A percentile compares a stretch with the other conserved stretches of the same genome.
Conservation (phyloP, 2,113 vertebrate genomes). For the Parotia lawesii region DNA sequence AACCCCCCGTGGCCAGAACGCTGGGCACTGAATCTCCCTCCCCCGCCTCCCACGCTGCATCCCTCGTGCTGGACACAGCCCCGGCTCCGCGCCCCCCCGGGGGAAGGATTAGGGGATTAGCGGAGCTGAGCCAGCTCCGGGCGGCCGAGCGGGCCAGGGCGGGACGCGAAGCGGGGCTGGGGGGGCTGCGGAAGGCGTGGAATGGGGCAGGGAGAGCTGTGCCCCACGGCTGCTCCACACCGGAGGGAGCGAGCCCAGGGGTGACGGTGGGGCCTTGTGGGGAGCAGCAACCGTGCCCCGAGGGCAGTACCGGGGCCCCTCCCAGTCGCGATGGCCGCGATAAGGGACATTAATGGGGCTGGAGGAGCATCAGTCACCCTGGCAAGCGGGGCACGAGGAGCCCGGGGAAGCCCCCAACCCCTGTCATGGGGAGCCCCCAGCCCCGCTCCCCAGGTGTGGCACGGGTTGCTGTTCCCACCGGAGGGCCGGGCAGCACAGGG, state of each 20-base stretch:
- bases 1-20: neutral
- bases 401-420: neutral
- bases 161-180: neutral
- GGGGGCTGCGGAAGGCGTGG: neutral
- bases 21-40: neutral
- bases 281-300: neutral
- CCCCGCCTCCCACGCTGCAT: neutral
- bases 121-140: neutral
- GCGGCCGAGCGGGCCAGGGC: neutral
- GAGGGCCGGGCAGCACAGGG: neutral
- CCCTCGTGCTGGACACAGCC: neutral
- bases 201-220: neutral
- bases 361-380: neutral
- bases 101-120: slow-evolving; percentile 41
- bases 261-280: neutral
- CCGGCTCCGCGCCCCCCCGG: neutral
- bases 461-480: neutral
- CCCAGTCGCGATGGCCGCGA: neutral
- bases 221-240: neutral
- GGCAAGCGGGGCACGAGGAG: fast-evolving
- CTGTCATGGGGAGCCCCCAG: neutral
- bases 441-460: neutral
- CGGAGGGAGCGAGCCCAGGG: neutral
- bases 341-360: neutral
- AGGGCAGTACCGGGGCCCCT: neutral